Evolutionary conservation across 2,888 invertebrate species (phyloP).

Genomic region (Chrysomela aeneicollis): DNA sequence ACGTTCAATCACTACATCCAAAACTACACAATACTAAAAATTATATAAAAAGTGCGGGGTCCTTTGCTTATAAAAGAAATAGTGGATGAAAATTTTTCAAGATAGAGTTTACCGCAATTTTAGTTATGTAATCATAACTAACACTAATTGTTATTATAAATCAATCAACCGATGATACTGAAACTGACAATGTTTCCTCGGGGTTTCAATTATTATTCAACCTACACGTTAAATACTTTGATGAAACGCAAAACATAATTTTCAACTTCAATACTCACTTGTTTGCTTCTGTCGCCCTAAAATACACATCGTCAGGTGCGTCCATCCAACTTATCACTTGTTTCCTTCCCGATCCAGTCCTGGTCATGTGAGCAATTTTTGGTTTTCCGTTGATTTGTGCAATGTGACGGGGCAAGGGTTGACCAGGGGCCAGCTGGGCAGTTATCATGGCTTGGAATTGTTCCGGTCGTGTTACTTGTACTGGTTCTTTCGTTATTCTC

Average conservation of each 20-base stretch:
- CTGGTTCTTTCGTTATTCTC: conserved; percentile 80
- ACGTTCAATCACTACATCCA: too few species aligned
- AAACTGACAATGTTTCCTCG: too few species aligned
- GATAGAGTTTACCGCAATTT: too few species aligned
- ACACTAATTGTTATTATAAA: too few species aligned
- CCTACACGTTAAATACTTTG: too few species aligned
- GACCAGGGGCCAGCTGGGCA: conserved; percentile 62
- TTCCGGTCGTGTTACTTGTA: conserved; percentile 71
- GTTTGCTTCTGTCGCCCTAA: conserved; percentile 88
- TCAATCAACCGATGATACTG: too few species aligned
- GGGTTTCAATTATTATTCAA: too few species aligned
- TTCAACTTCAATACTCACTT: conserved; percentile 71
- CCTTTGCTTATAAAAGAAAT: neutral
- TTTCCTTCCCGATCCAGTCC: conserved; percentile 79
- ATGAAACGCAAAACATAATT: too few species aligned
- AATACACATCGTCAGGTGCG: conserved; percentile 96
- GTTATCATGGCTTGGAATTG: conserved; percentile 78
- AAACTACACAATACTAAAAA: too few species aligned
- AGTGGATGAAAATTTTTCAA: conserved; percentile 4
- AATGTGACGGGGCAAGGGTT: conserved; percentile 72
- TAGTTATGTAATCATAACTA: too few species aligned
- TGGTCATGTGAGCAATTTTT: conserved; percentile 80
- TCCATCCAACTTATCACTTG: conserved; percentile 98
- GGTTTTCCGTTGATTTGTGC: conserved; percentile 84
- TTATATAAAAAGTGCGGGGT: too few species aligned